Evolutionary conservation across 2,797 vertebrate species (phyloP).

Genomic region (Hirundo rustica): DNA sequence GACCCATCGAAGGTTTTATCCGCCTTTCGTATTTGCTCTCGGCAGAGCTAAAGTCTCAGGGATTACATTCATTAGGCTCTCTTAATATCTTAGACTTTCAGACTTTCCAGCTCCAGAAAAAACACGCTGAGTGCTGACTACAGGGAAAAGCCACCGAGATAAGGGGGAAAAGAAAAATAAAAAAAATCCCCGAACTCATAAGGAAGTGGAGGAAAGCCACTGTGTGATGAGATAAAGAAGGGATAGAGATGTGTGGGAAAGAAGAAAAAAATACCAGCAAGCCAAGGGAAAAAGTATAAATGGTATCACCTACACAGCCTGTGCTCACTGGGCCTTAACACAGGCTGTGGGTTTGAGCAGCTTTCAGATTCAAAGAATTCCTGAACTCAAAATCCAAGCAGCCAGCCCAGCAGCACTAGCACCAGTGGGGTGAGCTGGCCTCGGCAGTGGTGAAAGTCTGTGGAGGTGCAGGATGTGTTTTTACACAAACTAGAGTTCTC

Average conservation of each 20-base stretch:
- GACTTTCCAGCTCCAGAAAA: constrained; percentile 34
- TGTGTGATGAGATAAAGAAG: constrained; percentile 40
- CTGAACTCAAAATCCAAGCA: background rate
- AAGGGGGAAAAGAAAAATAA: background rate
- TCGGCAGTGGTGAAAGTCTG: background rate
- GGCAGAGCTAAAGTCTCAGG: constrained; percentile 16
- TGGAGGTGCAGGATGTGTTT: background rate
- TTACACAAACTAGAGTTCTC: background rate
- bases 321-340: background rate
- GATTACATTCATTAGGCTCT: constrained; percentile 31
- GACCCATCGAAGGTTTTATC: constrained; percentile 4
- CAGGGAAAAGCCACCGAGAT: constrained; percentile 33
- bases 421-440: background rate
- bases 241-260: constrained; percentile 21
- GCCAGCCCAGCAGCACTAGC: background rate
- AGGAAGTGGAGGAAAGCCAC: constrained; percentile 56
- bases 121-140: constrained; percentile 45
- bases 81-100: constrained; percentile 33
- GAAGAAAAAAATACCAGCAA: background rate
- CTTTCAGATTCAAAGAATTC: background rate
- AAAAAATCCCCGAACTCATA: constrained; percentile 17
- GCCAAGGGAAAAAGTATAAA: background rate
- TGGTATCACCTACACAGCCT: background rate
- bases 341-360: background rate
- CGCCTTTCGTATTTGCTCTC: constrained; percentile 30